Conservation (phyloP, 2,113 vertebrate genomes). For the Microcebus lehilahytsara region DNA sequence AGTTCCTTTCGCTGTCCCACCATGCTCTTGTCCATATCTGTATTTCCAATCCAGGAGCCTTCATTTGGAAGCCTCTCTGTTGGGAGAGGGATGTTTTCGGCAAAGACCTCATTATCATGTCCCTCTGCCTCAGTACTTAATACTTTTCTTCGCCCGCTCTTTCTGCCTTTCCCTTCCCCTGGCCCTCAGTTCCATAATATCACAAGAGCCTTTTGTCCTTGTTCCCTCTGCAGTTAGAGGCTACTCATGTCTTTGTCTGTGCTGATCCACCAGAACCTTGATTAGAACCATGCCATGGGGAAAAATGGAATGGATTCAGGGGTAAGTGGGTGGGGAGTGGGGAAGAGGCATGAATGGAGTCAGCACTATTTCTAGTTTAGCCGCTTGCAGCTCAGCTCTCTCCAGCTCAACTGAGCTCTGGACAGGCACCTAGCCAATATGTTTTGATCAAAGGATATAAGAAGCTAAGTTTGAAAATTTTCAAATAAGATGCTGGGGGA, state of each 20-base stretch:
- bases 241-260: neutral
- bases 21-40: neutral
- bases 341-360: neutral
- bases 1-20: neutral
- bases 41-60: too few relatives aligned
- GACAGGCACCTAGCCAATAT: neutral
- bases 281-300: neutral
- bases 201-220: neutral
- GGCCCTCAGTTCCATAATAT: neutral
- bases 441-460: neutral
- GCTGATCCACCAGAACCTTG: neutral
- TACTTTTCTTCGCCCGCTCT: neutral
- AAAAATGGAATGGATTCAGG: neutral
- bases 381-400: neutral
- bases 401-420: neutral
- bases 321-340: too few relatives aligned
- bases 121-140: neutral
- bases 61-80: too few relatives aligned
- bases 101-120: neutral
- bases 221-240: neutral
- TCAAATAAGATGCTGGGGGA: neutral
- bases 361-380: neutral
- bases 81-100: neutral
- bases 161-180: neutral
- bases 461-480: neutral